Percentiles rank a stretch among this genome's conserved stretches.
Conservation (phyloP, 2,113 vertebrate species). For the Triplophysa dalaica region DNA sequence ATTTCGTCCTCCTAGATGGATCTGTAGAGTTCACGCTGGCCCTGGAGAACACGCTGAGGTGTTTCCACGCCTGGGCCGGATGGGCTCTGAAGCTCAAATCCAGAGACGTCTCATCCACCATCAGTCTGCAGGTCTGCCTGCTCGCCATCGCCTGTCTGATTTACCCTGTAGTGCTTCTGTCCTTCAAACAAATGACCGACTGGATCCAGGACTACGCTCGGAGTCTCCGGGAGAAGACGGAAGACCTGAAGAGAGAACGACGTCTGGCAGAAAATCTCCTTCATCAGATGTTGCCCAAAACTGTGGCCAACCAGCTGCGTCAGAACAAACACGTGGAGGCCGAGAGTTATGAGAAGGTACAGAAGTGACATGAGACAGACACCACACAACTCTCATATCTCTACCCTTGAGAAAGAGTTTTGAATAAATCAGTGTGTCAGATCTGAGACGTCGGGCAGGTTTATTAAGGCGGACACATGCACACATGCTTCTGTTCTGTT, state of each 20-base stretch:
- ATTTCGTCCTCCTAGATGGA: neutral
- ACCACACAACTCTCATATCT: too few species aligned
- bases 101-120: constrained; percentile 67
- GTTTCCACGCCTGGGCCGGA: constrained; percentile 67
- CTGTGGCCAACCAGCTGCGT: constrained; percentile 84
- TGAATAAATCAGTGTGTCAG: constrained; percentile 9
- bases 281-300: constrained; percentile 89
- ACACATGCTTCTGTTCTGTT: constrained; percentile 69
- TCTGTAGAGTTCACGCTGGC: constrained; percentile 35
- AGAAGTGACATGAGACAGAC: neutral
- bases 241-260: constrained; percentile 79
- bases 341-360: constrained; percentile 86
- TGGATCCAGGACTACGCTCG: constrained; percentile 84
- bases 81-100: constrained; percentile 68
- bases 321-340: constrained; percentile 81
- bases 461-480: constrained; percentile 51
- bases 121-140: constrained; percentile 79
- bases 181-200: constrained; percentile 84
- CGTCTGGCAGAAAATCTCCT: constrained; percentile 83
- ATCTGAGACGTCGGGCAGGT: constrained; percentile 40
- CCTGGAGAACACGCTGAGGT: constrained; percentile 58
- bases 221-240: constrained; percentile 77
- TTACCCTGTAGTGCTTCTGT: constrained; percentile 81
- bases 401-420: neutral
- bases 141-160: constrained; percentile 77